Base-by-base conservation (phyloP, 2,113 vertebrate genomes). In the Tachysurus vachellii region DNA sequence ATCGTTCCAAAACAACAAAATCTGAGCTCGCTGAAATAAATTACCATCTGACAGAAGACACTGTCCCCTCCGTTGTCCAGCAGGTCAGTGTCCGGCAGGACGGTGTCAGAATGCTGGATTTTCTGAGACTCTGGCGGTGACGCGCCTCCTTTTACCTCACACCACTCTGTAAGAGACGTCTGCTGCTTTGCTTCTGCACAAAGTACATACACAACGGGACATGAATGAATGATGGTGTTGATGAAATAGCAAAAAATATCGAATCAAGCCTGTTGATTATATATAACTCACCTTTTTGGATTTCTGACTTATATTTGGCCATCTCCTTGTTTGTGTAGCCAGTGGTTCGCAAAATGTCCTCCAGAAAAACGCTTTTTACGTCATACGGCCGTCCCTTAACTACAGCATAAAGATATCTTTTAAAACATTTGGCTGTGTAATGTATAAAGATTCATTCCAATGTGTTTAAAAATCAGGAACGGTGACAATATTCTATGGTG, bases 341-440 rank as follows among this genome's bases (percentile, higher is more conserved):
- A 16, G 96, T 99, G 75, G 95, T 95, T 91, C 92, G 94, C 91
- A 99, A 95, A 89, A 99, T 93, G 86, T 99, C 98, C 93, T 99
- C 98, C 88, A 99, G 88, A 94, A 98, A 99, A 90, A 98, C 90
- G 88, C 97, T 96, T 88, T 97, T 96, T 84, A 99, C 98, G 88
- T 99, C 97, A 95, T 96, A 99, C 53, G 94, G 96, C 92, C 95
- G 95, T 92, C 97, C 97, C 93, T 96, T 96, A 91, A 99, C 95
- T 96, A 50, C 47, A 50, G 47, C 47, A 50, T 50, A 50, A 50
- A 50, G 47, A 5, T 7, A 50, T 50, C 47, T 50, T 47, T 47
- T 50, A 50, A 50, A 50, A 50, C 47, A 50, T 50, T 50, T 9
- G 47, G 8, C 47, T 9, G 8, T 50, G 2, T 50, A 50, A 9